Conservation (phyloP, 2,888 invertebrate genomes). For the Miltochrista miniata region DNA sequence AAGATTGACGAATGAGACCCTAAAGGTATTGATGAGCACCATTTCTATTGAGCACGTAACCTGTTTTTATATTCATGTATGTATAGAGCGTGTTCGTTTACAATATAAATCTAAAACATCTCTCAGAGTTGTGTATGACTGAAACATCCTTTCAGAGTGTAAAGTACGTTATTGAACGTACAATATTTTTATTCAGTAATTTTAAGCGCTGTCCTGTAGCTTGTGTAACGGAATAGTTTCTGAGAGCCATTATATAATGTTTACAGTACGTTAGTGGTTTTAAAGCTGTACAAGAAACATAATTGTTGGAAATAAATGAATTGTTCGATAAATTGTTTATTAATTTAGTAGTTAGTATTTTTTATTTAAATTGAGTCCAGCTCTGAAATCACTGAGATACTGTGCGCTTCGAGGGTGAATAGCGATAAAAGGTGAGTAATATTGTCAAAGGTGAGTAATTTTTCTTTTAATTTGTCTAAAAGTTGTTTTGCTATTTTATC, state of each 20-base stretch:
- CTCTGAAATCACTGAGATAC: constrained; percentile 7
- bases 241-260: not conserved
- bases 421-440: not conserved
- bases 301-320: constrained; percentile 15
- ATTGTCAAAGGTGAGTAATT: not conserved
- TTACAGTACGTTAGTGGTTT: constrained; percentile 13
- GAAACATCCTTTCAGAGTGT: no score
- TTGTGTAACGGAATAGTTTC: constrained; percentile 3
- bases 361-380: not conserved
- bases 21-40: no score
- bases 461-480: not conserved
- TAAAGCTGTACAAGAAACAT: constrained; percentile 9
- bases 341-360: not conserved
- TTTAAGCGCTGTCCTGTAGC: not conserved
- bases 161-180: not conserved
- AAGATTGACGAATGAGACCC: no score
- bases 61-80: no score
- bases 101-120: no score
- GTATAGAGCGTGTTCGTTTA: no score
- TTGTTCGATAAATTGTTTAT: constrained; percentile 9
- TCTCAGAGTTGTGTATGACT: no score
- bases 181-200: not conserved
- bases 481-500: no score
- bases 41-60: no score
- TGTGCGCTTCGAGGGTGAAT: not conserved